Base-by-base conservation (phyloP, 2,888 invertebrate species). In the Gastracanthus pulcherrimus region DNA sequence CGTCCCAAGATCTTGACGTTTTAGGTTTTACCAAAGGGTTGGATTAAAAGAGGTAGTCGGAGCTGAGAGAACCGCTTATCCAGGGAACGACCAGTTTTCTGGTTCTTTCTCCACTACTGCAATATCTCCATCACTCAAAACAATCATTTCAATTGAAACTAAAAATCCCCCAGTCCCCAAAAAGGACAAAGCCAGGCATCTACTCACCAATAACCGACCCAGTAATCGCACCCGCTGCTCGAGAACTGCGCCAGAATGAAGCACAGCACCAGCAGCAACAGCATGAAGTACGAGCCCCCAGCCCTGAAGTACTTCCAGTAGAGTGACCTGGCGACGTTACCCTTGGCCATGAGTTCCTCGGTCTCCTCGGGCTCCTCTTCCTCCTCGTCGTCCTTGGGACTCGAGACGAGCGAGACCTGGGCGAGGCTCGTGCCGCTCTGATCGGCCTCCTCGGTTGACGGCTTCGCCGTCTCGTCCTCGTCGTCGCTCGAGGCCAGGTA, bases 201-300 rank as follows among this genome's bases (percentile, higher is more conserved):
- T n/a, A n/a, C n/a, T 92, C 91, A 96, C 97, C 97, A 97, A 86
- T 94, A 91, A 2, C 95, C 95, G 0, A 97, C 93, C 96, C 96
- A 97, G 88, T 95, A 95, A 90, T 97, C 97, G 67, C 94, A 93
- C 71, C 94, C 93, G 60, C 96, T 96, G 78, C 95, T 95, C 72
- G 95, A 91, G 29, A 94, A 89, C 91, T 97, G 97, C 4, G 96
- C 95, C 7, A 94, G 84, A 26, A 96, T 84, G 75, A 95, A 92
- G 51, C 94, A 90, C 0, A 95, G 34, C 0, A 94, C 36, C 4
- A 95, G 93, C 9, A 94, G 86, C 0, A 93, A 36, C 26, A 96
- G 90, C 67, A 94, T 89, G 7, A 92, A 88, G 87, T 93, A 91
- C 31, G 94, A 93, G 3, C 94, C 94, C 69, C 97, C 96, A 3